A percentile compares a stretch with the other conserved stretches of the same genome.
Conservation (phyloP, 92 coral and sea anemone species). For the Porites evermanni region DNA sequence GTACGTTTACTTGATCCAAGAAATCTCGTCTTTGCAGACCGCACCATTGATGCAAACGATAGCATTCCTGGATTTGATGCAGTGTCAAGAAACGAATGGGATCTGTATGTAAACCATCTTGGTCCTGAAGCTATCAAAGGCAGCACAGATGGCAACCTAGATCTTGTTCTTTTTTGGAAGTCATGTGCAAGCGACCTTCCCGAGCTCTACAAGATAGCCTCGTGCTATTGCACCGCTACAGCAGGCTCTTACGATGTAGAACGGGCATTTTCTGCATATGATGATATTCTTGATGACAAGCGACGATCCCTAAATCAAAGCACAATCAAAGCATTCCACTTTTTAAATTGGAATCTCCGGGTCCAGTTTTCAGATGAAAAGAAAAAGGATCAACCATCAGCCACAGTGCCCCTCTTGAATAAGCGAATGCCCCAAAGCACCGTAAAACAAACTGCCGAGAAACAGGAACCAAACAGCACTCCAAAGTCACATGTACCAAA, state of each 20-base stretch:
- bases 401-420: too few relatives aligned
- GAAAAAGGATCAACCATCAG: constrained; percentile 10
- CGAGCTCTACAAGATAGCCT: neutral
- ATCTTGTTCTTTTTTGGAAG: neutral
- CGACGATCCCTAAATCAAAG: constrained; percentile 10
- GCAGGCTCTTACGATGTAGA: neutral
- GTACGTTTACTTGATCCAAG: constrained; percentile 54
- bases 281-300: too few relatives aligned
- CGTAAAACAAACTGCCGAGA: too few relatives aligned
- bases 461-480: too few relatives aligned
- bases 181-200: neutral
- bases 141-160: neutral
- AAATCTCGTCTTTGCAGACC: constrained; percentile 18
- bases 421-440: too few relatives aligned
- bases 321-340: constrained; percentile 58
- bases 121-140: neutral
- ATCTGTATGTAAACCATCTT: neutral
- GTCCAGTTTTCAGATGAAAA: constrained; percentile 30
- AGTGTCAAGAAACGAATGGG: neutral
- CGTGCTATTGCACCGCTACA: neutral
- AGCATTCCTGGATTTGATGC: neutral
- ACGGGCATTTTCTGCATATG: too few relatives aligned
- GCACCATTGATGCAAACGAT: neutral
- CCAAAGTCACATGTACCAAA: neutral
- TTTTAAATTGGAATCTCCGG: constrained; percentile 62